Percentiles rank a stretch among this genome's conserved stretches.
Conservation (phyloP, 2,888 invertebrate genomes). For the Pachymerium ferrugineum region DNA sequence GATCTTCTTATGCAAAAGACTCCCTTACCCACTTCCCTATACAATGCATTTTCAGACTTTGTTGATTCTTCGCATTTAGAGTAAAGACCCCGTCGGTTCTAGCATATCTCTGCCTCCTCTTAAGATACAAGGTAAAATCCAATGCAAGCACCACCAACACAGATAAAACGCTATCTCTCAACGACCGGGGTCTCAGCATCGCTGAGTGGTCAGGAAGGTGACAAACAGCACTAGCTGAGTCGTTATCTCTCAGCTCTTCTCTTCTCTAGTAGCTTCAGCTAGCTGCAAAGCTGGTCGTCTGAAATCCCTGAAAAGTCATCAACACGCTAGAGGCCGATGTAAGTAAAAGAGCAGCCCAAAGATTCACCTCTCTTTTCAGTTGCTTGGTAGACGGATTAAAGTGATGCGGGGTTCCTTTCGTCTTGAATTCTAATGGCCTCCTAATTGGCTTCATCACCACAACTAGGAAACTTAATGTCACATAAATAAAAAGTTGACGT, state of each 20-base stretch:
- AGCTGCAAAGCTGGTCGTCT: not conserved
- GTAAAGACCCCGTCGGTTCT: not conserved
- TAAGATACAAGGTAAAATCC: constrained; percentile 9
- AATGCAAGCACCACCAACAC: constrained; percentile 11
- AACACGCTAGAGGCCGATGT: not conserved
- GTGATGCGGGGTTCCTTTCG: not conserved
- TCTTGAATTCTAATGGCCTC: constrained; percentile 12
- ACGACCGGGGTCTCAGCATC: constrained; percentile 21
- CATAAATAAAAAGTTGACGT: not conserved
- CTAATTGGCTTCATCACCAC: constrained; percentile 2
- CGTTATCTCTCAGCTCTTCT: constrained; percentile 7
- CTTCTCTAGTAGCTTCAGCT: not conserved
- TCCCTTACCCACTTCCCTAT: not conserved
- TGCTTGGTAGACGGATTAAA: not conserved
- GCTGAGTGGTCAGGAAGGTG: constrained; percentile 16
- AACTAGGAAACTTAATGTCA: not conserved
- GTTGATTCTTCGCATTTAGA: constrained; percentile 11
- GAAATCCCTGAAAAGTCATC: constrained; percentile 7
- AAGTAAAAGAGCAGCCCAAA: not conserved
- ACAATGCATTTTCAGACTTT: not conserved
- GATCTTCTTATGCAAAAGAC: constrained; percentile 9
- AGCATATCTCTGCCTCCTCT: not conserved
- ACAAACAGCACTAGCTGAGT: constrained; percentile 7
- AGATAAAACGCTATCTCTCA: constrained; percentile 30
- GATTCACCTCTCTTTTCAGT: not conserved